Conservation (phyloP, 2,888 invertebrate genomes). For the Crossocerus cetratus region DNA sequence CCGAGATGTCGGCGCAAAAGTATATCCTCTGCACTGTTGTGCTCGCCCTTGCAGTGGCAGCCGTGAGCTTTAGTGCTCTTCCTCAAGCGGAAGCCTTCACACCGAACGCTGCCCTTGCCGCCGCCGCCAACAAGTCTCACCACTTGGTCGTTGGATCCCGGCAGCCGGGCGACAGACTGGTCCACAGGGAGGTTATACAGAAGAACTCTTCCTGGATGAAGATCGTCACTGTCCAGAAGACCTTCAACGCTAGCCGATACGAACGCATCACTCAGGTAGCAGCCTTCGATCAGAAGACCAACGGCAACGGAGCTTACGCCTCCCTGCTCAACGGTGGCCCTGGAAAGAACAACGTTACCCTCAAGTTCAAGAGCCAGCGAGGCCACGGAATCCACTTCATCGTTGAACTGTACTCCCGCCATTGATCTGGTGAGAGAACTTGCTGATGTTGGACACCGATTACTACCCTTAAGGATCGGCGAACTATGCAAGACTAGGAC, state of each 20-base stretch:
- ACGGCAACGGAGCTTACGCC: slow-evolving; percentile 77
- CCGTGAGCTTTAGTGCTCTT: slow-evolving; percentile 24
- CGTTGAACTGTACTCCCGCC: slow-evolving; percentile 74
- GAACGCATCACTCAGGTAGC: slow-evolving; percentile 72
- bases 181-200: slow-evolving; percentile 49
- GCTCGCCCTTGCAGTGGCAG: slow-evolving; percentile 17
- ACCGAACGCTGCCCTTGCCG: not conserved
- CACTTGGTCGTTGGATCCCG: slow-evolving; percentile 62
- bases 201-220: slow-evolving; percentile 64
- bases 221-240: slow-evolving; percentile 58
- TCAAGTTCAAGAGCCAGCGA: slow-evolving; percentile 77
- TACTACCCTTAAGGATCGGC: too few relatives aligned
- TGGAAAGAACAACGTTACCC: slow-evolving; percentile 65
- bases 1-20: slow-evolving; percentile 37
- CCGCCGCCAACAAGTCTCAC: slow-evolving; percentile 51
- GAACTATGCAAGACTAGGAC: too few relatives aligned
- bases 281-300: slow-evolving; percentile 74
- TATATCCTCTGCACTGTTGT: slow-evolving; percentile 13
- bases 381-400: slow-evolving; percentile 76
- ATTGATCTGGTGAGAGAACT: not conserved
- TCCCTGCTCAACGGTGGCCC: slow-evolving; percentile 75
- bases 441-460: too few relatives aligned
- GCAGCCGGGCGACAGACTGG: slow-evolving; percentile 55
- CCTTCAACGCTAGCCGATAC: slow-evolving; percentile 51
- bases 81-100: not conserved